phyloP scores from a whole-genome alignment of 2,888 invertebrate species.

The Nephrocerus scutellatus region DNA sequence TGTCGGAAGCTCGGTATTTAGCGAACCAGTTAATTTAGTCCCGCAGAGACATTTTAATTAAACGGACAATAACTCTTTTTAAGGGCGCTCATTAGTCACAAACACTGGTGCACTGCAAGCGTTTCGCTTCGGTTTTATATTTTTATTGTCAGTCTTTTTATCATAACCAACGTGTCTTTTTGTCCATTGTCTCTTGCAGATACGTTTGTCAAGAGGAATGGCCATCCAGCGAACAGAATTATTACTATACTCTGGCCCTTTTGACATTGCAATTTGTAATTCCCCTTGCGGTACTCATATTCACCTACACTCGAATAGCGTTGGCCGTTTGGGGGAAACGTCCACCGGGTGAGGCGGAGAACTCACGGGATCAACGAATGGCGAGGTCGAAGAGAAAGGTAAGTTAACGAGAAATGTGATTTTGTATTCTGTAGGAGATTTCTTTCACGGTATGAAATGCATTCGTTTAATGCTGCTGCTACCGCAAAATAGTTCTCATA shows the following conservation, averaged over 20 bases:
- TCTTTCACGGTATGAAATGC: no score
- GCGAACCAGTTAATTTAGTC: no score
- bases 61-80: no score
- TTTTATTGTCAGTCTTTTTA: background rate
- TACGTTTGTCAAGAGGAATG: constrained; percentile 69
- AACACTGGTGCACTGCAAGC: no score
- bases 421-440: no score
- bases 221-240: constrained; percentile 57
- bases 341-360: constrained; percentile 82
- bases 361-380: constrained; percentile 71
- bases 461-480: no score
- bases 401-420: no score
- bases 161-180: background rate
- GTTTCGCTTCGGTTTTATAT: constrained; percentile 2
- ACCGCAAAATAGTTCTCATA: no score
- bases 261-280: constrained; percentile 77
- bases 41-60: no score
- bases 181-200: constrained; percentile 47
- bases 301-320: constrained; percentile 80
- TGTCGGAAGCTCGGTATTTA: no score
- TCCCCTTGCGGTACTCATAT: constrained; percentile 71
- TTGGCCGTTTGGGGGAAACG: constrained; percentile 80
- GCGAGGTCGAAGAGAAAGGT: constrained; percentile 85
- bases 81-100: no score
- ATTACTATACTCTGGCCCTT: constrained; percentile 69